phyloP scores from a whole-genome alignment of 1,140 invertebrate genomes.

The Linepithema humile region DNA sequence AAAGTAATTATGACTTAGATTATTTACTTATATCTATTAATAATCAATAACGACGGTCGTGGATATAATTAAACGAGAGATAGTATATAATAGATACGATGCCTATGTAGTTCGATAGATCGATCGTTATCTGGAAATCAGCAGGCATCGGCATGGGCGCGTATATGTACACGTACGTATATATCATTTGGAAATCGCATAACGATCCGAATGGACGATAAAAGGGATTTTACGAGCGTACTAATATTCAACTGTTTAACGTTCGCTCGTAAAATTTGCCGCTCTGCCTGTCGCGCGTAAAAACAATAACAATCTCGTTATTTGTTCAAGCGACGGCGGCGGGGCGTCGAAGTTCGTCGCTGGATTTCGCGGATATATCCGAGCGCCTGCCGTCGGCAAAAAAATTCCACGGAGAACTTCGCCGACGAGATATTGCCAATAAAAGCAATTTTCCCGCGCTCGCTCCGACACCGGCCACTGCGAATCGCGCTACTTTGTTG shows the following conservation, averaged over 20 bases:
- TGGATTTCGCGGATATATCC: conserved; percentile 45
- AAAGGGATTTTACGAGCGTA: conserved; percentile 72
- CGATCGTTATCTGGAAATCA: conserved; percentile 56
- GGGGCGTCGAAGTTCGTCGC: conserved; percentile 26
- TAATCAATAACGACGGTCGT: conserved; percentile 45
- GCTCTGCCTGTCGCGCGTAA: conserved; percentile 69
- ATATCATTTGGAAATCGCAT: conserved; percentile 67
- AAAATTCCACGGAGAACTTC: conserved; percentile 43
- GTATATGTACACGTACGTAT: neutral
- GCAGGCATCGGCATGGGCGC: neutral
- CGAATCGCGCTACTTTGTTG: conserved; percentile 23
- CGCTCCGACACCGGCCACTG: neutral
- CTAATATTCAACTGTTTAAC: conserved; percentile 74
- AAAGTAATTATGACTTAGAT: conserved; percentile 38
- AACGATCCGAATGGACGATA: conserved; percentile 72
- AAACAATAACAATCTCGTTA: conserved; percentile 74
- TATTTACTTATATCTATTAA: conserved; percentile 44
- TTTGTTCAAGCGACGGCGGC: conserved; percentile 55
- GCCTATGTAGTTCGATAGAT: conserved; percentile 30
- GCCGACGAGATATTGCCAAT: conserved; percentile 43
- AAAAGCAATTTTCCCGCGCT: conserved; percentile 30
- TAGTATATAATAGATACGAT: conserved; percentile 5
- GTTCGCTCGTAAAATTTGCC: conserved; percentile 70
- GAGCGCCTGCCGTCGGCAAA: neutral
- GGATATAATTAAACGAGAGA: conserved; percentile 48